Percentiles rank a stretch among this genome's conserved stretches.
phyloP scores from a whole-genome alignment of 1,140 invertebrate species.

The Galleria mellonella region DNA sequence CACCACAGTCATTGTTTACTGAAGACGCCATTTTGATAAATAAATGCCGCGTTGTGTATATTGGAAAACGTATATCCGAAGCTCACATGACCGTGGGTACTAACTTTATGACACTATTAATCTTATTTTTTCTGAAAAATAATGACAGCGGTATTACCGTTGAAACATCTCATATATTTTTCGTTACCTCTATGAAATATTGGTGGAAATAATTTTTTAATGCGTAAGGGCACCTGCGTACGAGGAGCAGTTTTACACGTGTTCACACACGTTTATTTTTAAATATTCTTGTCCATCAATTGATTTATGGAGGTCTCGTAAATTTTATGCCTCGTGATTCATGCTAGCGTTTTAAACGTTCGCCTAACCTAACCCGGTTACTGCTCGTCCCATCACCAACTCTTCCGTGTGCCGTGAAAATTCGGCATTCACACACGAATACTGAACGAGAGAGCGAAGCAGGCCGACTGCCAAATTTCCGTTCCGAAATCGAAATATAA shows the following conservation, averaged over 20 bases:
- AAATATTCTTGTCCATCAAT: slow-evolving; percentile 26
- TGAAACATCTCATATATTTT: too few species aligned
- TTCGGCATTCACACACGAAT: slow-evolving; percentile 23
- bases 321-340: slow-evolving; percentile 39
- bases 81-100: neutral
- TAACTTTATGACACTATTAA: too few species aligned
- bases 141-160: too few species aligned
- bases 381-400: slow-evolving; percentile 2
- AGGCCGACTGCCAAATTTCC: slow-evolving; percentile 51
- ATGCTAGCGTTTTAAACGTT: slow-evolving; percentile 29
- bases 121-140: too few species aligned
- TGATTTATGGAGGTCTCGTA: slow-evolving; percentile 49
- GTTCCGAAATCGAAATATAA: slow-evolving; percentile 35
- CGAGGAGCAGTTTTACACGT: too few species aligned
- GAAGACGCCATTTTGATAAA: slow-evolving; percentile 15
- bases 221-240: too few species aligned
- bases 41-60: neutral
- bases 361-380: slow-evolving; percentile 23
- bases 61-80: slow-evolving; percentile 4
- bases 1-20: slow-evolving; percentile 18
- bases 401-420: slow-evolving; percentile 23
- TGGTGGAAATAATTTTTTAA: too few species aligned
- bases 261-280: too few species aligned
- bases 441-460: slow-evolving; percentile 13
- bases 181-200: too few species aligned